Base-by-base conservation (phyloP, 2,888 invertebrate species). In the Synergus umbraculus region DNA sequence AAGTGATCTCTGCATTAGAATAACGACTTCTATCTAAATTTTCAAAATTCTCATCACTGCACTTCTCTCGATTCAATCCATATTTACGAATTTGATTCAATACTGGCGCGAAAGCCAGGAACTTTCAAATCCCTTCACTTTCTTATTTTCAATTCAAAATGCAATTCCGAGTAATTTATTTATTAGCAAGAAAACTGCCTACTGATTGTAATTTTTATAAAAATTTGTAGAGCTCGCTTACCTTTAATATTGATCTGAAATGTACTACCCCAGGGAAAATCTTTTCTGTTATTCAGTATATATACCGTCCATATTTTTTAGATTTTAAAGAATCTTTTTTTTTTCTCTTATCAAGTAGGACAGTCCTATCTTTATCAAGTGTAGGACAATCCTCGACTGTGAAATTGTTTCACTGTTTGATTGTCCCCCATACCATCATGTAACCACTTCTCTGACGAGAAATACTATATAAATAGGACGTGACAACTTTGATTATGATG, bases 381-480 rank as follows among this genome's bases (percentile, higher is more conserved):
- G 83, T 80, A 81, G 85, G 83, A 85, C 86, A 81, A 83, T 81
- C 78, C 82, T 78, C 85, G 82, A 87, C 87, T 87, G 86, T 80
- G 77, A 54, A 54, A 54, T 54, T 54, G 78, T 63, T 64, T 78
- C 82, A 85, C 84, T 83, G 83, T 80, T 85, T 83, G 82, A n/a
- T 54, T 80, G 82, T 83, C 85, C 87, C 86, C 86, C 84, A 84
- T 84, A 83, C 84, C 85, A 82, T 84, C 85, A 84, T 82, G 86
- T 87, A 89, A 87, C 87, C 87, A 86, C 84, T 85, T 86, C 86
- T 82, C 85, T 85, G 83, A 83, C 82, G 81, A 83, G 86, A 84
- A 84, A 85, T 80, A 85, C 83, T 85, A 84, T 86, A 88, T 87
- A 88, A 89, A 89, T 89, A 87, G 88, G 85, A 83, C 84, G 81